Evolutionary conservation across 2,113 vertebrate species (phyloP).

Genomic region (Trematocara nigrifrons): DNA sequence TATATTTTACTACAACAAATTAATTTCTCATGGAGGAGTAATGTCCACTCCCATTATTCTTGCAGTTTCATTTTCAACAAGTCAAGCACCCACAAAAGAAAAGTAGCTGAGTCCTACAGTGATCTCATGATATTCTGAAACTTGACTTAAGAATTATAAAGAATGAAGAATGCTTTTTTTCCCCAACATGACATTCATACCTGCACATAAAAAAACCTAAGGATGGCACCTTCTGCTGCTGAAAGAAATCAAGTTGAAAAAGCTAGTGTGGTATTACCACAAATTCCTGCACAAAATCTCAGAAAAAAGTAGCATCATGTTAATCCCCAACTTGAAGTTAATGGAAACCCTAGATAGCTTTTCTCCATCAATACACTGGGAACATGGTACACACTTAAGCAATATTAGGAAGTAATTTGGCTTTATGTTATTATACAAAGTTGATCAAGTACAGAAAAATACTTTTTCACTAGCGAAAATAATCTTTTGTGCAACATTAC

Average conservation of each 20-base stretch:
- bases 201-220: background rate
- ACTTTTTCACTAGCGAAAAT: rapidly evolving
- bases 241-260: background rate
- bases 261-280: background rate
- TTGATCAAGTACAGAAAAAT: background rate
- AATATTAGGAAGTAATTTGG: background rate
- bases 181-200: background rate
- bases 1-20: conserved; percentile 34
- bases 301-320: background rate
- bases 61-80: background rate
- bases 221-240: background rate
- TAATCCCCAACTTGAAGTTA: background rate
- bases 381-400: background rate
- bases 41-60: background rate
- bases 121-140: background rate
- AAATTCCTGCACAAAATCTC: background rate
- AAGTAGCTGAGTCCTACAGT: background rate
- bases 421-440: background rate
- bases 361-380: background rate
- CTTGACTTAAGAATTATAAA: background rate
- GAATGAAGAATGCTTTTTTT: background rate
- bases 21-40: conserved; percentile 24
- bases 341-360: background rate
- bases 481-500: background rate
- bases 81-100: conserved; percentile 7